phyloP scores from a whole-genome alignment of 92 coral and sea anemone genomes.

The Porites lobata region DNA sequence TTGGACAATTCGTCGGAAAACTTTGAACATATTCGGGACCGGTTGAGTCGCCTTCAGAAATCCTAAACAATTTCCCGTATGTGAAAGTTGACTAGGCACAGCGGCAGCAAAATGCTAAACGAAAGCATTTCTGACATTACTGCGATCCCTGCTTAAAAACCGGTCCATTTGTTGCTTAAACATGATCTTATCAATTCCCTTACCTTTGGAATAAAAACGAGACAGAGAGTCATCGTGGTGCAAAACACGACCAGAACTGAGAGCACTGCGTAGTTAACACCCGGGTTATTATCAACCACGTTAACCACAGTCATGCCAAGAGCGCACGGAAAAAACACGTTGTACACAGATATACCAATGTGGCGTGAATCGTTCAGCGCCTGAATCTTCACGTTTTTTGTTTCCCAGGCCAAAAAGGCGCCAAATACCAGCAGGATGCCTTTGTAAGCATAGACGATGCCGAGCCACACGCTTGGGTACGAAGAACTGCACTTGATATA shows the following conservation, averaged over 20 bases:
- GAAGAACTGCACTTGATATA: constrained; percentile 47
- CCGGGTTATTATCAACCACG: constrained; percentile 57
- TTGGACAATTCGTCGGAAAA: too few species aligned
- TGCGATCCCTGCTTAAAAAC: too few species aligned
- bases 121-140: too few species aligned
- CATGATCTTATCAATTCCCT: neutral
- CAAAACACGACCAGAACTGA: constrained; percentile 68
- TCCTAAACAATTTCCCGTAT: too few species aligned
- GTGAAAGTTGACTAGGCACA: too few species aligned
- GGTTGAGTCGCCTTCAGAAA: too few species aligned
- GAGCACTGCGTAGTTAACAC: constrained; percentile 46
- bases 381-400: constrained; percentile 50
- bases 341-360: constrained; percentile 69
- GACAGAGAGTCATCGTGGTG: constrained; percentile 68
- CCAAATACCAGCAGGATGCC: constrained; percentile 73
- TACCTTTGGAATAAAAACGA: constrained; percentile 77
- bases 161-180: too few species aligned
- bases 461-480: constrained; percentile 53
- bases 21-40: too few species aligned
- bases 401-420: constrained; percentile 75
- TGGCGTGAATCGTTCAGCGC: constrained; percentile 73
- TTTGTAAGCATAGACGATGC: constrained; percentile 64
- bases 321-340: constrained; percentile 72
- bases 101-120: too few species aligned
- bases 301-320: constrained; percentile 66